Conservation (phyloP, 2,797 vertebrate genomes). For the Lindbergichthys nudifrons region DNA sequence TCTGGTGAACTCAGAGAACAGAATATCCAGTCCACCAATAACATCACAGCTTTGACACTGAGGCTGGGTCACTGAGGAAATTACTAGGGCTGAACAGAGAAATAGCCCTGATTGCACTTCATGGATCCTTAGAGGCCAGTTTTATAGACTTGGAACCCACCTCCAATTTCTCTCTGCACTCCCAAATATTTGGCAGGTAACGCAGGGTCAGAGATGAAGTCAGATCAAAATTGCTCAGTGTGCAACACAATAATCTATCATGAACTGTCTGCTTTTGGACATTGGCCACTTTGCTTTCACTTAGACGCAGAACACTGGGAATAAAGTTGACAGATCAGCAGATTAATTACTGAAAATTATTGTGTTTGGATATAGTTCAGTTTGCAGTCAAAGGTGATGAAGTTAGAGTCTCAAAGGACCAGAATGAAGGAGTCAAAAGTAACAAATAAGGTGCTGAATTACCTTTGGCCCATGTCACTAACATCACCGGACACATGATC, state of each 20-base stretch:
- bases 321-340: conserved; percentile 24
- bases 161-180: conserved; percentile 50
- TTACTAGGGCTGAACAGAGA: conserved; percentile 56
- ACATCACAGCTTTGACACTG: conserved; percentile 33
- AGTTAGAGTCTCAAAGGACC: conserved; percentile 6
- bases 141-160: conserved; percentile 60
- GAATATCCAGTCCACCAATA: conserved; percentile 34
- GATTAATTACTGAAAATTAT: conserved; percentile 7
- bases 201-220: conserved; percentile 64
- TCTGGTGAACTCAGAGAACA: conserved; percentile 42
- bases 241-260: conserved; percentile 49
- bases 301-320: conserved; percentile 7
- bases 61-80: conserved; percentile 51
- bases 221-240: conserved; percentile 63
- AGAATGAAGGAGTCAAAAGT: conserved; percentile 25
- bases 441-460: conserved; percentile 16
- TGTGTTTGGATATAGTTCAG: conserved; percentile 18
- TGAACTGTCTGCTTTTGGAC: conserved; percentile 24
- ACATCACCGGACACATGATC: conserved; percentile 32
- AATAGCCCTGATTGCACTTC: conserved; percentile 46
- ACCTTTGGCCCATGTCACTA: conserved; percentile 26
- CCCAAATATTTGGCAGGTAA: conserved; percentile 62
- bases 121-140: conserved; percentile 48
- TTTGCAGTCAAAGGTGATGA: conserved; percentile 17
- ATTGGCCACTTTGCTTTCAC: conserved; percentile 16